Evolutionary conservation across 2,113 vertebrate species (phyloP), one percentile per base, ranked within the genome.

Genomic region (Ursus arctos): DNA sequence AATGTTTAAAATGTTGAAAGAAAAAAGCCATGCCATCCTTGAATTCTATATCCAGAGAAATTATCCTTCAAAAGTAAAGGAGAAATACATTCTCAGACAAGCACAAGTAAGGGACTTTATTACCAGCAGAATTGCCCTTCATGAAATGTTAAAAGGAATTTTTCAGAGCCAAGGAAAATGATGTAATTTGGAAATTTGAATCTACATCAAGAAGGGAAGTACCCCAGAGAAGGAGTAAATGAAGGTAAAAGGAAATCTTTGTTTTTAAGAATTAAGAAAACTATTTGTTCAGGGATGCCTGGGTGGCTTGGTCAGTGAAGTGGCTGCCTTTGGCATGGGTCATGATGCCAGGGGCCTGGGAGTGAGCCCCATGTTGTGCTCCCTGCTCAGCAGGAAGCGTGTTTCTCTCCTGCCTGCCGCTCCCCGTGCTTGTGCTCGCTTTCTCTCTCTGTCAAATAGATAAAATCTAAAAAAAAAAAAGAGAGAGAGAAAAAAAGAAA

Each of bases 1-100:
- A 51, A 31, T 71, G 76, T 63, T 96, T 82, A 63, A 94, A 92
- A 4, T 33, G 14, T 16, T 59, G 13, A 79, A 96, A 79, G 53
- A 51, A 63, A 77, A 85, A 40, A 43, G 4, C 11, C n/a, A 18
- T 12, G 49, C 47, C 31, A 72, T 15, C 21, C 47, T 91, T 96
- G 71, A 83, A 33, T 87, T 91, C 19, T 93, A 24, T 67, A 84
- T 67, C n/a, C 9, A 67, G 49, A 77, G 22, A 93, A 80, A 57
- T 74, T 59, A 51, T 84, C 12, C 14, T 95, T 93, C 61, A 53
- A 31, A 40, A 67, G 22, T 92, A 51, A 77, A 80, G 22, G 6
- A 47, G 31, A 61, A 95, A 57, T 69, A 55, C n/a, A 88, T 92
- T 57, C 28, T 94, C 51, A 90, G 55, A 13, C 6, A 97, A 81